Conservation (phyloP, 2,113 vertebrate species). For the Microtus oregoni region DNA sequence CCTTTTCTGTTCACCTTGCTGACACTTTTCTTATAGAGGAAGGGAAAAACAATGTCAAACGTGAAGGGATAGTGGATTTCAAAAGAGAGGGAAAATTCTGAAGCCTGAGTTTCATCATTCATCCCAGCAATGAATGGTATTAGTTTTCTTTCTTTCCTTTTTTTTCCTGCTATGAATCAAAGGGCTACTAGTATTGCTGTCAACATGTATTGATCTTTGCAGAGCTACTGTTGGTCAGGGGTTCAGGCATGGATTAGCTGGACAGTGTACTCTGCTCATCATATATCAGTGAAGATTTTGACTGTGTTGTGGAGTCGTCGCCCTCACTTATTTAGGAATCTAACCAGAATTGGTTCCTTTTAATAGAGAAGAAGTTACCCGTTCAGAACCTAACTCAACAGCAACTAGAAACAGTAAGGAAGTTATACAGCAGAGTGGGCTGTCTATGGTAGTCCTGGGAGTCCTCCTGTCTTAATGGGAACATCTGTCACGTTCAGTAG, state of each 20-base stretch:
- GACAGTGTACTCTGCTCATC: not conserved
- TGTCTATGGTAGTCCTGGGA: not conserved
- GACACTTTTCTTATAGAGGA: conserved; percentile 22
- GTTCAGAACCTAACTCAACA: not conserved
- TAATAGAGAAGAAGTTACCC: not conserved
- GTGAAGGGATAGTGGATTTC: not conserved
- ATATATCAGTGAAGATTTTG: not conserved
- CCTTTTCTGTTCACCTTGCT: conserved; percentile 3
- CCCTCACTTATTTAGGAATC: not conserved
- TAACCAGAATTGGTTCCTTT: not conserved
- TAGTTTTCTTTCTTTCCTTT: not conserved
- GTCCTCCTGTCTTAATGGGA: not conserved
- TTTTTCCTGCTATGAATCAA: not conserved
- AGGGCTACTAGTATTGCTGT: not conserved
- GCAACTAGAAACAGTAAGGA: not conserved
- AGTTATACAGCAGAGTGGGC: not conserved
- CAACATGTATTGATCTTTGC: not conserved
- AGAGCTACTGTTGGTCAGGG: not conserved
- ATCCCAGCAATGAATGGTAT: not conserved
- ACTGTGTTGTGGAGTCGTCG: not conserved
- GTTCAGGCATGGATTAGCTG: not conserved
- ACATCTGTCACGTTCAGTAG: not conserved
- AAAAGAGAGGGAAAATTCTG: not conserved
- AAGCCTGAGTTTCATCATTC: not conserved
- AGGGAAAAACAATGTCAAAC: conserved; percentile 27